These are phyloP conservation scores for Pristiophorus japonicus DNA, from an alignment of 2,113 vertebrate genomes.

Conservation along the genomic window DNA sequence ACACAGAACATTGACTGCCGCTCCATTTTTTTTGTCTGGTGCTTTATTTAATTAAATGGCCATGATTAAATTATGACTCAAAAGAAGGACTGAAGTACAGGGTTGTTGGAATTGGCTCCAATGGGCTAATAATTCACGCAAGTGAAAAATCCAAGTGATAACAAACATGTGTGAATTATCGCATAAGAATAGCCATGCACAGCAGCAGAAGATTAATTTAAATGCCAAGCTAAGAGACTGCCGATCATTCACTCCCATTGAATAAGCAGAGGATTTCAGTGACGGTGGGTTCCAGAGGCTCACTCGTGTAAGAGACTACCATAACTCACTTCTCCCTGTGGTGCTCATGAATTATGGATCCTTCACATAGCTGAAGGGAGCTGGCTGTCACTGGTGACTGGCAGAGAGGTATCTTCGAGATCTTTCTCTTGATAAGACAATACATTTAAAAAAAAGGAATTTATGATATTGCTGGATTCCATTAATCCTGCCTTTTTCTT, in stretches of 20 bases:
- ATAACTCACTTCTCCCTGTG: slow-evolving; percentile 20
- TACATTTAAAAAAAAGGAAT: too few species aligned
- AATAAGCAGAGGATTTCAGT: slow-evolving; percentile 21
- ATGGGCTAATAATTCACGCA: not conserved
- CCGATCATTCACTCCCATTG: slow-evolving; percentile 25
- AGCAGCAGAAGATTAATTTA: slow-evolving; percentile 30
- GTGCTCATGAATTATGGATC: slow-evolving; percentile 28
- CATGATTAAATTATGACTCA: not conserved
- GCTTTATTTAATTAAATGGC: not conserved
- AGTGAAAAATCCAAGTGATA: slow-evolving; percentile 17
- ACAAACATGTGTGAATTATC: slow-evolving; percentile 22
- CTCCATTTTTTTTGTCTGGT: not conserved
- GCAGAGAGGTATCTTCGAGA: not conserved
- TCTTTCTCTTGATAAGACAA: not conserved
- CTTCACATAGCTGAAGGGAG: not conserved
- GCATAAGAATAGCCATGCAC: not conserved
- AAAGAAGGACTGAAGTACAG: not conserved
- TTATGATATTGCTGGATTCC: not conserved
- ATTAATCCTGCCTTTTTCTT: not conserved
- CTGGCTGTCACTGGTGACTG: not conserved
- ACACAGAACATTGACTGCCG: not conserved
- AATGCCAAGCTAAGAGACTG: slow-evolving; percentile 12
- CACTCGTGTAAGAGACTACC: slow-evolving; percentile 12
- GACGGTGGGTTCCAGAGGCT: slow-evolving; percentile 3
- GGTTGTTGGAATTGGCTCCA: not conserved